Conservation (phyloP, 2,113 vertebrate genomes). For the Rhynchomys soricoides region DNA sequence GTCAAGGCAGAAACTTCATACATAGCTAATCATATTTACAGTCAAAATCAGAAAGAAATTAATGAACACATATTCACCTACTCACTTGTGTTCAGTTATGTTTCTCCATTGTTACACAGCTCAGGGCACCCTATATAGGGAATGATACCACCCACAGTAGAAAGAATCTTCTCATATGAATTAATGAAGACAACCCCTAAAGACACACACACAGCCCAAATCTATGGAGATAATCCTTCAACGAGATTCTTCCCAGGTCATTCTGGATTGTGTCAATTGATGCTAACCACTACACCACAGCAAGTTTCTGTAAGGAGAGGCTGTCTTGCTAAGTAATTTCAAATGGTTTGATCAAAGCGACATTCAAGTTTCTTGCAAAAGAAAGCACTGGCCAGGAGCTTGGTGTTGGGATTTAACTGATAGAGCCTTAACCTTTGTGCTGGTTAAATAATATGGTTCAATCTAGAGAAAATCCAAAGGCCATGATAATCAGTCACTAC, state of each 20-base stretch:
- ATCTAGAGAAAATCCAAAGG: neutral
- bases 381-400: neutral
- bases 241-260: neutral
- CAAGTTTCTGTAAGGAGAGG: neutral
- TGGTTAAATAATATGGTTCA: neutral
- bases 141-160: neutral
- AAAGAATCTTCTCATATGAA: neutral
- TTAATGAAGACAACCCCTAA: neutral
- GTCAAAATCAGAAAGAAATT: neutral
- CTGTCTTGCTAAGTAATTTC: neutral
- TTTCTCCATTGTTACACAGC: neutral
- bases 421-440: neutral
- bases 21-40: neutral
- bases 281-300: neutral
- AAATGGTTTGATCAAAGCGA: conserved; percentile 15
- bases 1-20: neutral
- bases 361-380: neutral
- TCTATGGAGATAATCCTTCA: too few species aligned
- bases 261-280: neutral
- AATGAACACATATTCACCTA: neutral
- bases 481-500: too few species aligned
- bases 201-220: neutral
- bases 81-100: neutral
- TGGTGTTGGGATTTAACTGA: neutral
- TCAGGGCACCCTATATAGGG: neutral